A percentile compares a stretch with the other conserved stretches of the same genome.
Evolutionary conservation across 2,888 invertebrate species (phyloP).

Genomic region (Rutpela maculata): DNA sequence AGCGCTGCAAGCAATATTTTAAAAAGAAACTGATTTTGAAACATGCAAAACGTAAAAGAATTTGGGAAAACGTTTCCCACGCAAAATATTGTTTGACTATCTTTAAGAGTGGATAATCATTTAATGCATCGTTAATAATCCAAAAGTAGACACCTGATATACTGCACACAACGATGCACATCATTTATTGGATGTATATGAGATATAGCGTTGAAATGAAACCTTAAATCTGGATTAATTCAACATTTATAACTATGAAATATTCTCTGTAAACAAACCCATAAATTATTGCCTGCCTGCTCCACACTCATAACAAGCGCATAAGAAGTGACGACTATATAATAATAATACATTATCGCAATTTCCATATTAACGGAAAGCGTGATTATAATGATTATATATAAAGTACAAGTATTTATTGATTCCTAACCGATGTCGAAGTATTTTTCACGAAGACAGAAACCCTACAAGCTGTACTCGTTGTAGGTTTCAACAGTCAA

Average conservation of each 20-base stretch:
- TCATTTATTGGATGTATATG: constrained; percentile 31
- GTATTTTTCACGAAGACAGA: too few relatives aligned
- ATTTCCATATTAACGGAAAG: not conserved
- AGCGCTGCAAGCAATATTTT: too few relatives aligned
- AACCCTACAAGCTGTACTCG: too few relatives aligned
- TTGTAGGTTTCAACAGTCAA: too few relatives aligned
- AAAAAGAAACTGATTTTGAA: too few relatives aligned
- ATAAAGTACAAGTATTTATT: not conserved
- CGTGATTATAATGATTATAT: not conserved
- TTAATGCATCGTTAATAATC: not conserved
- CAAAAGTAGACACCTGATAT: constrained; percentile 28
- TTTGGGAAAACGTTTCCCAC: not conserved
- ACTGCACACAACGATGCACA: constrained; percentile 10
- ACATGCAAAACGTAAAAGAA: too few relatives aligned
- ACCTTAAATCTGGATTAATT: constrained; percentile 46
- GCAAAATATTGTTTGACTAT: not conserved
- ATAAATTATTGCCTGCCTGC: constrained; percentile 32
- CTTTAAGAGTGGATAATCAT: not conserved
- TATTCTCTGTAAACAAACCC: constrained; percentile 48
- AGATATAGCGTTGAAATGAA: constrained; percentile 32
- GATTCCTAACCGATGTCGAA: not conserved
- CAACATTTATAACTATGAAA: constrained; percentile 42
- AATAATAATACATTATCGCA: constrained; percentile 14
- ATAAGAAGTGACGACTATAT: constrained; percentile 26
- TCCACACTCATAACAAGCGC: constrained; percentile 23